These are phyloP conservation scores for Lindbergichthys nudifrons DNA, from an alignment of 2,797 vertebrate species.

Conservation along the genomic window DNA sequence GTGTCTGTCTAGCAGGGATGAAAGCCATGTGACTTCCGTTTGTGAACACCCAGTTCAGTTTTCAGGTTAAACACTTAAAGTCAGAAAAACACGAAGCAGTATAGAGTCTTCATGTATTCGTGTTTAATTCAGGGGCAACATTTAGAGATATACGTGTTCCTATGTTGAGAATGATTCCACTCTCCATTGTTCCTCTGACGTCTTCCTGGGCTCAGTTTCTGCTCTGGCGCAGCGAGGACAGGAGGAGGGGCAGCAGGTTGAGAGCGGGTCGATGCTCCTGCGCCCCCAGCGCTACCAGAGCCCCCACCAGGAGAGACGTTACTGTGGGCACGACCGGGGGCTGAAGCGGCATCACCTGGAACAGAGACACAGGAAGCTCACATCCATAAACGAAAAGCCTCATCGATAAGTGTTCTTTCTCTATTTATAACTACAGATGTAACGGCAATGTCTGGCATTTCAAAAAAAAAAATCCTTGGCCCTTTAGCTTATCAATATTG, in stretches of 20 bases:
- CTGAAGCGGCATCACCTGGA: conserved; percentile 89
- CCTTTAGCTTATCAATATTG: background rate
- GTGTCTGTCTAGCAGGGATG: background rate
- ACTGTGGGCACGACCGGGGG: conserved; percentile 83
- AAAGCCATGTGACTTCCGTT: background rate
- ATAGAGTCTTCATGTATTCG: background rate
- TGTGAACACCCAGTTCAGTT: background rate
- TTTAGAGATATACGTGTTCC: background rate
- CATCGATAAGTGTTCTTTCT: too few relatives aligned
- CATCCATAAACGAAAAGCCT: too few relatives aligned
- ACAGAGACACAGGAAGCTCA: conserved; percentile 5
- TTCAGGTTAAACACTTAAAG: background rate
- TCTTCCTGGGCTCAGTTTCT: conserved; percentile 56
- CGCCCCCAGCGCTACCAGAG: conserved; percentile 86
- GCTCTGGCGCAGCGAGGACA: conserved; percentile 73
- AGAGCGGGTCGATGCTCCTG: conserved; percentile 87
- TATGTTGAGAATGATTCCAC: conserved; percentile 4
- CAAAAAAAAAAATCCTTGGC: too few relatives aligned
- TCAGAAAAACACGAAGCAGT: background rate
- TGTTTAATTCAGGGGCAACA: conserved; percentile 18
- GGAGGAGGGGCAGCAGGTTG: conserved; percentile 83
- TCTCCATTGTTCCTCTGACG: background rate
- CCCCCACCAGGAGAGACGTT: conserved; percentile 85
- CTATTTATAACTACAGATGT: too few relatives aligned
- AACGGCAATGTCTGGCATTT: too few relatives aligned